phyloP scores from a whole-genome alignment of 1,140 invertebrate genomes.

The Bombus cullumanus region DNA sequence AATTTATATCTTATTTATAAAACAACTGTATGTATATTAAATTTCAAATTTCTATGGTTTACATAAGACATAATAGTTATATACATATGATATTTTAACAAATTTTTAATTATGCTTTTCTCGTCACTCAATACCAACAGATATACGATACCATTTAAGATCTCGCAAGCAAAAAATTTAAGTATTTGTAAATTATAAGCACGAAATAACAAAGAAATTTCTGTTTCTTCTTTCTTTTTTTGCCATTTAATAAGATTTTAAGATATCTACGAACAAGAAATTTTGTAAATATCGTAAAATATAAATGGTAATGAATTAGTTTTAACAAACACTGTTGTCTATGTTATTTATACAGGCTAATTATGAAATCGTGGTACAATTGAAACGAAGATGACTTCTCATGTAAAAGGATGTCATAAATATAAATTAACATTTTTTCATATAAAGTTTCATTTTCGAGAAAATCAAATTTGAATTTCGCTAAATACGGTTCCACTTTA shows the following conservation, averaged over 20 bases:
- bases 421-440: background rate
- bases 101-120: no score
- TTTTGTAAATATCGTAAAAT: conserved; percentile 28
- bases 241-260: conserved; percentile 1
- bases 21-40: no score
- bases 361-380: background rate
- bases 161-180: no score
- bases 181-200: background rate
- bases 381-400: background rate
- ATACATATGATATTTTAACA: no score
- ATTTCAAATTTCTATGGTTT: no score
- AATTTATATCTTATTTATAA: no score
- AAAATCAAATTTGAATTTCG: background rate
- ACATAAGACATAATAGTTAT: no score
- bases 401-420: background rate
- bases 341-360: conserved; percentile 6
- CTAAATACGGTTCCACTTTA: background rate
- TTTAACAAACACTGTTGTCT: background rate
- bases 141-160: no score
- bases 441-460: background rate
- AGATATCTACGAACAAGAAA: conserved; percentile 1
- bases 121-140: no score
- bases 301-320: background rate
- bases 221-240: background rate
- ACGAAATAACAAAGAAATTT: no score